Base-by-base conservation (phyloP, 2,113 vertebrate species). In the Athene cunicularia region DNA sequence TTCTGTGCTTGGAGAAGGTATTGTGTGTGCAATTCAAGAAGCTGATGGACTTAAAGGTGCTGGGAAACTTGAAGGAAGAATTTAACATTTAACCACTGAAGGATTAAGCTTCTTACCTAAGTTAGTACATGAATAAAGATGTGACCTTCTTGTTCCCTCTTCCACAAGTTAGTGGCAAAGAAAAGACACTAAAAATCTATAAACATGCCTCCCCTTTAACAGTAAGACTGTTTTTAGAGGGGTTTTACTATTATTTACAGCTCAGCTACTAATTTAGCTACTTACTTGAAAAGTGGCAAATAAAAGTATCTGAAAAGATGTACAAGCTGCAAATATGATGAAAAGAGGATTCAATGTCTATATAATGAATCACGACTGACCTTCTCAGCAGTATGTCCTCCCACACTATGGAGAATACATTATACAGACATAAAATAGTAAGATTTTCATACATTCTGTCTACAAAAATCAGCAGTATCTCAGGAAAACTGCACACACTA, bases 191-290 rank as follows among this genome's bases (percentile, higher is more conserved):
- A 37, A 37, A 37, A 37, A 37, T 37, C 37, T 37, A 37, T 37
- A 37, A 91, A 82, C 37, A 67, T 6, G 23, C 26, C 53, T 86
- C 68, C 41, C 49, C 12, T 79, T 80, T 33, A 50, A 33, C 32
- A 85, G 21, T 1, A 1, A 26, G 70, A 64, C 35, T 81, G 26
- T 6, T 95, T 88, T 93, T 53, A 89, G 39, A 84, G 37, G 16
- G 15, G 13, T 35, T 91, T 95, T 81, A 72, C 73, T 90, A 63
- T 84, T 85, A 81, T 82, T 86, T 89, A 94, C 86, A 81, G 70
- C 22, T 84, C 72, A 93, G 24, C 35, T 68, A 55, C 76, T 81
- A 58, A 79, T 91, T 91, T 45, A 92, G 24, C 49, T 73, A 62
- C 67, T 89, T 79, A 79, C 56, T 92, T 72, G 66, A 84, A 72